Evolutionary conservation across 2,113 vertebrate species (phyloP).

Genomic region (Donacobius atricapilla): DNA sequence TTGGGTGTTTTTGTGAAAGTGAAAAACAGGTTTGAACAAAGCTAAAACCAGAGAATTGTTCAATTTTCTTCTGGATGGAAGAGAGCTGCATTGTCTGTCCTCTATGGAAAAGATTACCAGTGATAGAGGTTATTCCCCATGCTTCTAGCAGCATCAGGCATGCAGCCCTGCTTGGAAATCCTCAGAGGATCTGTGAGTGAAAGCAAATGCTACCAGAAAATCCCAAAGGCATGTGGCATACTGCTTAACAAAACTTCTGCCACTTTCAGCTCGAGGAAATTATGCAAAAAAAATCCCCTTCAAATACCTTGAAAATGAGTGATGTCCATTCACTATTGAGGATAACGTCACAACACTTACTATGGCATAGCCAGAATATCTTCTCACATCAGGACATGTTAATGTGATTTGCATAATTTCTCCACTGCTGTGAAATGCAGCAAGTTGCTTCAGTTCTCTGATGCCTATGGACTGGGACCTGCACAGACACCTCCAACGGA

Average conservation of each 20-base stretch:
- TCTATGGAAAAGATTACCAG: neutral
- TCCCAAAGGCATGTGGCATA: neutral
- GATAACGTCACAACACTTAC: neutral
- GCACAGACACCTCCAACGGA: neutral
- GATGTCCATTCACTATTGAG: rapidly evolving
- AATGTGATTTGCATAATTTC: neutral
- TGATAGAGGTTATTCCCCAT: neutral
- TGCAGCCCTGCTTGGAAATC: neutral
- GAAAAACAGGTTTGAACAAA: neutral
- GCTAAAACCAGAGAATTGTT: neutral
- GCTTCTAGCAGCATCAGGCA: neutral
- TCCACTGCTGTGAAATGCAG: neutral
- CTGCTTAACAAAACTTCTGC: neutral
- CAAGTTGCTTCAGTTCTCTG: neutral
- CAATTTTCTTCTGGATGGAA: neutral
- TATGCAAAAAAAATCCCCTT: neutral
- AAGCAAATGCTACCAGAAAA: neutral
- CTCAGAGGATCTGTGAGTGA: neutral
- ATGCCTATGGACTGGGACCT: neutral
- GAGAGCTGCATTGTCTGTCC: neutral
- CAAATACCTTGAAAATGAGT: neutral
- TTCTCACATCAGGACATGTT: neutral
- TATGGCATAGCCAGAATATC: neutral
- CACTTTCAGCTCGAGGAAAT: neutral
- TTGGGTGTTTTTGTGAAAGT: neutral